Conservation (phyloP, 2,888 invertebrate species). For the Drosophila mimetica region DNA sequence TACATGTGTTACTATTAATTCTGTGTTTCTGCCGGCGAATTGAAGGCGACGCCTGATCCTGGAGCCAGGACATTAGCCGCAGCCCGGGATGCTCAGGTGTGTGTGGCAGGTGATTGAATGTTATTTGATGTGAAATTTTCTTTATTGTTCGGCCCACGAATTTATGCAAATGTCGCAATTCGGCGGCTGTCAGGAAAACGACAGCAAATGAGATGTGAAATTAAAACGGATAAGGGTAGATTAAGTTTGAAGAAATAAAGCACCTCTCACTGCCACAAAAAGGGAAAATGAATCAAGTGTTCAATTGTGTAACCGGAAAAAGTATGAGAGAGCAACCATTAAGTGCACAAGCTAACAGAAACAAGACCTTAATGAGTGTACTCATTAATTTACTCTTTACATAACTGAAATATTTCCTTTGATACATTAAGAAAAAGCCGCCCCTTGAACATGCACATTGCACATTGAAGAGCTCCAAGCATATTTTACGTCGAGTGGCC, state of each 20-base stretch:
- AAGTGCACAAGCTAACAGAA: background rate
- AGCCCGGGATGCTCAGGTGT: slow-evolving; percentile 8
- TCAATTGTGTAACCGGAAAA: background rate
- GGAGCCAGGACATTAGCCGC: slow-evolving; percentile 30
- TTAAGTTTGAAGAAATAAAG: background rate
- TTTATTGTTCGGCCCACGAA: slow-evolving; percentile 44
- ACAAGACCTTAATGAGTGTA: background rate
- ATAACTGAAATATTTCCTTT: slow-evolving; percentile 9
- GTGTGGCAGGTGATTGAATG: slow-evolving; percentile 64
- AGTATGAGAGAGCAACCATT: background rate
- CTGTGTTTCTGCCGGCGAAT: slow-evolving; percentile 40
- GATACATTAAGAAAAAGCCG: background rate
- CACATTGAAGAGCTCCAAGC: slow-evolving; percentile 8
- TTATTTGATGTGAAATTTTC: slow-evolving; percentile 69
- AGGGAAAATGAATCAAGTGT: background rate
- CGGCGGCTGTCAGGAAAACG: slow-evolving; percentile 37
- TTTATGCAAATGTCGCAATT: slow-evolving; percentile 68
- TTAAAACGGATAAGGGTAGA: slow-evolving; percentile 3
- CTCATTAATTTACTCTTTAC: slow-evolving; percentile 11
- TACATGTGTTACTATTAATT: slow-evolving; percentile 75
- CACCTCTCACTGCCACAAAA: background rate
- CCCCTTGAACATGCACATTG: slow-evolving; percentile 2
- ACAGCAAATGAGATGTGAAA: slow-evolving; percentile 23
- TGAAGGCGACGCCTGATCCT: slow-evolving; percentile 29
- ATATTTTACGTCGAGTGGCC: slow-evolving; percentile 26